Evolutionary conservation across 1,140 invertebrate genomes (phyloP), one percentile per base, ranked within the genome.

Genomic region (Drosophila prosaltans): DNA sequence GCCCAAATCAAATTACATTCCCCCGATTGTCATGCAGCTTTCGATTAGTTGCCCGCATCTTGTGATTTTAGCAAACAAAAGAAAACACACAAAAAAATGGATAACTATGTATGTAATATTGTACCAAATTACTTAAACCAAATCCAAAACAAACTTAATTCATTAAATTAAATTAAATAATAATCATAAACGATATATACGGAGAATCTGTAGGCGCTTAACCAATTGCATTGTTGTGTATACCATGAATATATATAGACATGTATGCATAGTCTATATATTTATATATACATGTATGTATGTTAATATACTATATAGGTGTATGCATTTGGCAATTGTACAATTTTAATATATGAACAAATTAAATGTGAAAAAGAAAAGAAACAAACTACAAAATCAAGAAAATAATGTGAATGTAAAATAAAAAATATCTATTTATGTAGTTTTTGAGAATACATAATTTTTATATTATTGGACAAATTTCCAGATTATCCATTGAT

Each of bases 61-160:
- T 79, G 76, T 79, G 76, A 79, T 79, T 62, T 76, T 79, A 79
- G 76, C 69, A 79, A 68, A 73, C 72, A 69, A 69, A 74, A 36
- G 48, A 78, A 62, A 73, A 72, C 75, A 75, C 75, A 36, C 11
- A 30, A 2, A 30, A 30, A 59, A 24, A 1, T 59, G 16, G 7
- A 59, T 54, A 8, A 45, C 10, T 45, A 54, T 54, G 7, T 54
- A 21, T 54, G 48, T 26, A 36, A 40, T 59, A 39, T 7, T 59
- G 57, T 39, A 59, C 32, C 57, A 59, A 59, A 59, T 59, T 59
- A 59, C 57, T 59, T 59, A 59, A 59, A 36, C 36, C 45, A 51
- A 51, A 59, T 59, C 32, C 57, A 36, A 59, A 24, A 54, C 8
- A 54, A 40, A 59, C 21, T 26, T 51, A 51, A 51, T 51, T 51